Percentiles rank a stretch among this genome's conserved stretches.
These are phyloP conservation scores for Atopsyche davidsoni DNA, from an alignment of 1,140 invertebrate species.

Conservation along the genomic window DNA sequence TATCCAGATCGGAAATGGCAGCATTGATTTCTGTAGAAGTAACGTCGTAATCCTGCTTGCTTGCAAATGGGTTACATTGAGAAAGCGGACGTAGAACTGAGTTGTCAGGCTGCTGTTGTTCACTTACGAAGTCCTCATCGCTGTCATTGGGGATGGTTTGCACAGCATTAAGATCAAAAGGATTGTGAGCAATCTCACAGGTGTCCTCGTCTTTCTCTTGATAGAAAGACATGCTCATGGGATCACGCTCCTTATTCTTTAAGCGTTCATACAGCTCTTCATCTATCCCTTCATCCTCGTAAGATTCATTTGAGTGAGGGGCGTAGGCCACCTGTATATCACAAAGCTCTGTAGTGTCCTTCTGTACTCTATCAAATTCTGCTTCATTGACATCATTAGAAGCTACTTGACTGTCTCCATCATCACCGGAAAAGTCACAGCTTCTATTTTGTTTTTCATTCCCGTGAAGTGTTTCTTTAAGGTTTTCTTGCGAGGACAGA, in stretches of 20 bases:
- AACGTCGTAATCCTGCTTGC: slow-evolving; percentile 7
- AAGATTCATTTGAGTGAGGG: slow-evolving; percentile 37
- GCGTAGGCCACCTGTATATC: slow-evolving; percentile 41
- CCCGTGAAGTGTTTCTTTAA: slow-evolving; percentile 27
- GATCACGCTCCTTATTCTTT: slow-evolving; percentile 53
- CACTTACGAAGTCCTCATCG: slow-evolving; percentile 46
- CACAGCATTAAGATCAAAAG: slow-evolving; percentile 59
- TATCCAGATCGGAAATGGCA: slow-evolving; percentile 26
- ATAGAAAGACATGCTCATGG: slow-evolving; percentile 65
- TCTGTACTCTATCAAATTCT: slow-evolving; percentile 48
- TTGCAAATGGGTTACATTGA: slow-evolving; percentile 15
- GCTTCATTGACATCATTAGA: slow-evolving; percentile 29
- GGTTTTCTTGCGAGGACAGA: slow-evolving; percentile 29
- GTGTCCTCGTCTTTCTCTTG: slow-evolving; percentile 57
- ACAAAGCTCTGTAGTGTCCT: slow-evolving; percentile 48
- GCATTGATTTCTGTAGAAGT: slow-evolving; percentile 25
- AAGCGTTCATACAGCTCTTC: slow-evolving; percentile 46
- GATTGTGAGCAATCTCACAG: slow-evolving; percentile 42
- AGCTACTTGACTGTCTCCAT: slow-evolving; percentile 5
- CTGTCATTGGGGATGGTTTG: slow-evolving; percentile 54
- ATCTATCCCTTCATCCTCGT: slow-evolving; percentile 38
- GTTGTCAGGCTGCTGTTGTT: slow-evolving; percentile 26
- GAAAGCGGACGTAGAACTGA: slow-evolving; percentile 6
- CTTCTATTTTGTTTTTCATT: slow-evolving; percentile 23
- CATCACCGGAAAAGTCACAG: slow-evolving; percentile 20